phyloP scores from a whole-genome alignment of 2,113 vertebrate species.

The Cariama cristata region DNA sequence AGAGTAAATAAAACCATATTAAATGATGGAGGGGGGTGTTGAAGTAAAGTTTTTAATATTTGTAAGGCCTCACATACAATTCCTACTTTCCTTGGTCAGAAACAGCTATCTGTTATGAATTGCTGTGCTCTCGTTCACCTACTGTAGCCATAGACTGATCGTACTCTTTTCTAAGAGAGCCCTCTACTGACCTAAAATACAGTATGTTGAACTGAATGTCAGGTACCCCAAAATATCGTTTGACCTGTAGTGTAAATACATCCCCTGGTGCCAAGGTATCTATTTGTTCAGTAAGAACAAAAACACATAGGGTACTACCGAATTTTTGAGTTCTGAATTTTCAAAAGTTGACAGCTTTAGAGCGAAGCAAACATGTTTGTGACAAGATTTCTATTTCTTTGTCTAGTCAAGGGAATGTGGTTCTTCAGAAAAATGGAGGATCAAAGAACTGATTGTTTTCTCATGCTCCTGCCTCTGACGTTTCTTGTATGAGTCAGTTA shows the following conservation, averaged over 20 bases:
- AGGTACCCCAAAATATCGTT: not conserved
- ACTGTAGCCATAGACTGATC: not conserved
- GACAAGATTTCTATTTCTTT: not conserved
- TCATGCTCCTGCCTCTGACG: not conserved
- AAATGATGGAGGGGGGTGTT: not conserved
- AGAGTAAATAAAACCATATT: not conserved
- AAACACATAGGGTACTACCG: not conserved
- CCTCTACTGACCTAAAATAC: slow-evolving; percentile 70
- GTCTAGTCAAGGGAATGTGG: not conserved
- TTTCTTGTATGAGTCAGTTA: not conserved
- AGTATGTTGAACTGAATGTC: not conserved
- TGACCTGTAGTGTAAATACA: not conserved
- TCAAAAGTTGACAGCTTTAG: not conserved
- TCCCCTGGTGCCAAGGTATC: not conserved
- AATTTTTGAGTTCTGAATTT: not conserved
- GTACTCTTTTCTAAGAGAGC: slow-evolving; percentile 66
- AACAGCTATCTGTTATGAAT: slow-evolving; percentile 1
- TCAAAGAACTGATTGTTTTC: not conserved
- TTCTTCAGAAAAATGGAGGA: not conserved
- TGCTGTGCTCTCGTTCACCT: slow-evolving; percentile 34
- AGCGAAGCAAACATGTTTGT: not conserved
- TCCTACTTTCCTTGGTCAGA: not conserved
- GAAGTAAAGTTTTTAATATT: not conserved
- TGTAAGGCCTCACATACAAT: not conserved
- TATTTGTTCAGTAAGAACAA: not conserved